phyloP scores from a whole-genome alignment of 2,113 vertebrate genomes.

The Nematolebias whitei region DNA sequence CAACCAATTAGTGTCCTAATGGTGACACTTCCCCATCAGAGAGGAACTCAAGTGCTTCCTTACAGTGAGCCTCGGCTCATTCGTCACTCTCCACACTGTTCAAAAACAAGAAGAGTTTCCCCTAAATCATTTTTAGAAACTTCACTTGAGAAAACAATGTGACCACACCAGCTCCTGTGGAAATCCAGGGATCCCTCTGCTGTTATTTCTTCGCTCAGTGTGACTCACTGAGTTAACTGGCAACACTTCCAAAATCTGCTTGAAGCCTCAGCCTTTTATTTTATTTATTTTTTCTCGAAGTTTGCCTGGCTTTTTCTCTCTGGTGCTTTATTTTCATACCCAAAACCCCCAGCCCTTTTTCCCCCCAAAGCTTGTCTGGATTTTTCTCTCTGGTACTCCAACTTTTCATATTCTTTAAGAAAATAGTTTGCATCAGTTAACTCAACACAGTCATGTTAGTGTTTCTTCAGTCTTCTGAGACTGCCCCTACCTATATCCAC shows the following conservation, averaged over 20 bases:
- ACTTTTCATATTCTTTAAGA: slow-evolving; percentile 9
- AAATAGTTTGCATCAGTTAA: slow-evolving; percentile 4
- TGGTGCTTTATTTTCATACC: slow-evolving; percentile 16
- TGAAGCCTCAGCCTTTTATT: slow-evolving; percentile 22
- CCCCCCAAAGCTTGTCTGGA: slow-evolving; percentile 24
- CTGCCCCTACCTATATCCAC: slow-evolving; percentile 1
- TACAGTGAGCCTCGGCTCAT: slow-evolving; percentile 34
- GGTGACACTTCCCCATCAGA: slow-evolving; percentile 25
- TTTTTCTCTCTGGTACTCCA: slow-evolving; percentile 19
- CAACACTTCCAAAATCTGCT: slow-evolving; percentile 50
- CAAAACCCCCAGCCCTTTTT: slow-evolving; percentile 26
- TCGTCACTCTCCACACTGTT: slow-evolving; percentile 51
- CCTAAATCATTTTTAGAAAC: slow-evolving; percentile 72
- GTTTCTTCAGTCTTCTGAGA: neutral
- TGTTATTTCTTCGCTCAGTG: slow-evolving; percentile 71
- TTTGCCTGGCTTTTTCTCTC: slow-evolving; percentile 14
- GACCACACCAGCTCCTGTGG: slow-evolving; percentile 72
- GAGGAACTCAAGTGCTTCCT: slow-evolving; percentile 17
- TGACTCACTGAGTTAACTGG: slow-evolving; percentile 76
- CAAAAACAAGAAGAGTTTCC: slow-evolving; percentile 63
- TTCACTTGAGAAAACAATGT: slow-evolving; percentile 72
- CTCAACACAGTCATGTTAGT: neutral
- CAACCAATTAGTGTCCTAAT: neutral
- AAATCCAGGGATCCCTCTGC: slow-evolving; percentile 72
- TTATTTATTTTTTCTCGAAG: slow-evolving; percentile 23